Percentiles rank a stretch among this genome's conserved stretches.
phyloP scores from a whole-genome alignment of 2,797 vertebrate genomes.

The Fundulus diaphanus region DNA sequence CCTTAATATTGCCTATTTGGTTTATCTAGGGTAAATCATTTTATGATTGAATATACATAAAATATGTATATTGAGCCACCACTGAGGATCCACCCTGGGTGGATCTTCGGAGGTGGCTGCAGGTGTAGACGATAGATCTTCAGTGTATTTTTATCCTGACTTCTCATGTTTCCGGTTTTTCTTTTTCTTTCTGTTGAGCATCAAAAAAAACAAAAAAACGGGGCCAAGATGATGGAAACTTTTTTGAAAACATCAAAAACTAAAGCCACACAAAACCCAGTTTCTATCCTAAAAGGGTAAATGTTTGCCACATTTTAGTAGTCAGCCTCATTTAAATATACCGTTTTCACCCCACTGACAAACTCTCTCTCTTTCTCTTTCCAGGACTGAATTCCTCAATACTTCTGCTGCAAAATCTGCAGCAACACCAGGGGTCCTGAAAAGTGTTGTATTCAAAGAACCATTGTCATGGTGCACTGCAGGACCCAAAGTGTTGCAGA shows the following conservation, averaged over 20 bases:
- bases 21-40: no score
- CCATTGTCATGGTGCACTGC: background rate
- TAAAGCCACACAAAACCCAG: background rate
- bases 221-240: no score
- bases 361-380: background rate
- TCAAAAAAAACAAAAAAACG: no score
- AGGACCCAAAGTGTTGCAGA: background rate
- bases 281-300: background rate
- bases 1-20: no score
- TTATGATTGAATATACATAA: no score
- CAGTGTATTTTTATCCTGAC: no score
- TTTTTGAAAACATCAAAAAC: background rate
- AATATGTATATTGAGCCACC: no score
- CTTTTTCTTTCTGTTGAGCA: no score
- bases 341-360: background rate
- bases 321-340: background rate
- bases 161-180: no score
- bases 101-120: no score
- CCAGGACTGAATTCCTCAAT: background rate
- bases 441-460: background rate
- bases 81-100: no score
- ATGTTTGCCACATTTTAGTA: background rate
- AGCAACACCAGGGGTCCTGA: background rate
- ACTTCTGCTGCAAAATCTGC: background rate
- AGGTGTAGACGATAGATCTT: no score